Percentiles rank a stretch among this genome's conserved stretches.
These are phyloP conservation scores for Papilio elwesi DNA, from an alignment of 2,888 invertebrate species.

Conservation along the genomic window DNA sequence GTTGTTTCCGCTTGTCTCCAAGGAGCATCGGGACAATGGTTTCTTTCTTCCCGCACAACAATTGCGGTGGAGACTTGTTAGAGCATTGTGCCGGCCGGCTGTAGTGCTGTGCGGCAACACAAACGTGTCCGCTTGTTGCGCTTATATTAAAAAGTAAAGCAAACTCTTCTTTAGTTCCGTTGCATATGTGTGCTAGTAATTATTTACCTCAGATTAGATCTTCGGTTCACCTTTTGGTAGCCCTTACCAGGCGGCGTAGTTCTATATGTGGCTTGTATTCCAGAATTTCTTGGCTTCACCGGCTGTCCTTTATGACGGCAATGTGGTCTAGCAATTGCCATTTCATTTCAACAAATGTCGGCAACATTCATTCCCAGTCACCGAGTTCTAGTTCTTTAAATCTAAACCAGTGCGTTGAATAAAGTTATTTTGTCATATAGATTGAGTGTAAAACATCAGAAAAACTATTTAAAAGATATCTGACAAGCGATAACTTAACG, in stretches of 20 bases:
- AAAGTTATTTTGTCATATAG: too few relatives aligned
- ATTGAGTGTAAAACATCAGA: neutral
- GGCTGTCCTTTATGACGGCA: too few relatives aligned
- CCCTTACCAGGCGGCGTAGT: too few relatives aligned
- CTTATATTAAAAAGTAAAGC: constrained; percentile 55
- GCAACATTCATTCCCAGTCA: too few relatives aligned
- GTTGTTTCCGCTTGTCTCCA: constrained; percentile 59
- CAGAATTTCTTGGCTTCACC: too few relatives aligned
- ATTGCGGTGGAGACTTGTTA: constrained; percentile 67
- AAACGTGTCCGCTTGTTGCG: constrained; percentile 50
- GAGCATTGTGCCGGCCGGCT: constrained; percentile 65
- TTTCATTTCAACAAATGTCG: too few relatives aligned
- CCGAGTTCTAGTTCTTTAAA: too few relatives aligned
- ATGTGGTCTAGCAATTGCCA: too few relatives aligned
- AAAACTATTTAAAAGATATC: constrained; percentile 43
- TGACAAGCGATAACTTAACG: constrained; percentile 23
- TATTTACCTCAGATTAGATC: neutral
- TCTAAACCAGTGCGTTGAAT: too few relatives aligned
- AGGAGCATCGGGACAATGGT: constrained; percentile 63
- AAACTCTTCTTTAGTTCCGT: constrained; percentile 3
- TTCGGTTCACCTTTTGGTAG: too few relatives aligned
- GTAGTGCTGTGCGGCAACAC: constrained; percentile 49
- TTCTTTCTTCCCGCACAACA: constrained; percentile 66
- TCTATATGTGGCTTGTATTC: too few relatives aligned
- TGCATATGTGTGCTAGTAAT: constrained; percentile 14